Conservation (phyloP, 1,140 invertebrate species). For the Coboldia fuscipes region DNA sequence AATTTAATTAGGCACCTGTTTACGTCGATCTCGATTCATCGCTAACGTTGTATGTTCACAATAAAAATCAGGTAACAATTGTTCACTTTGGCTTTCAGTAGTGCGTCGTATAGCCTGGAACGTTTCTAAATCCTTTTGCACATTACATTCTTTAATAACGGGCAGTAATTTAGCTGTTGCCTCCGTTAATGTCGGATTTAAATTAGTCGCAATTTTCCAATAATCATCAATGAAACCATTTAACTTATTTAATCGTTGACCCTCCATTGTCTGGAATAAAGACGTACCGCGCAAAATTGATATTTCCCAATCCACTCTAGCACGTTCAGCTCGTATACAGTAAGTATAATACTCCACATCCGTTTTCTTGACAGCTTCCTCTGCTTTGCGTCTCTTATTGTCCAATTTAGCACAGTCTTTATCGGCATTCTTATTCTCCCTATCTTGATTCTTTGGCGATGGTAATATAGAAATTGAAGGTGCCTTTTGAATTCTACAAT, state of each 20-base stretch:
- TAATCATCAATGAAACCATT: conserved; percentile 60
- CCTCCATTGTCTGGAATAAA: conserved; percentile 63
- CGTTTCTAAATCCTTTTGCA: conserved; percentile 18
- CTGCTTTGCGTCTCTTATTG: conserved; percentile 71
- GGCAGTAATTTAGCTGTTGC: conserved; percentile 15
- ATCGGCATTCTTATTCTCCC: conserved; percentile 23
- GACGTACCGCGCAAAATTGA: conserved; percentile 59
- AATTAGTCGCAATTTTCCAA: conserved; percentile 48
- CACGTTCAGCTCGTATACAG: conserved; percentile 69
- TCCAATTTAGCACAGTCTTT: conserved; percentile 48
- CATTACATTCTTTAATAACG: conserved; percentile 17
- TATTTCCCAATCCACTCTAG: conserved; percentile 80
- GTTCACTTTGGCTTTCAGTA: conserved; percentile 37
- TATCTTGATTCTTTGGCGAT: conserved; percentile 14
- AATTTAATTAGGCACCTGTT: conserved; percentile 46
- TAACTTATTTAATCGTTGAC: conserved; percentile 65
- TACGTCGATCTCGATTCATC: conserved; percentile 78
- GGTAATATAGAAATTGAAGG: conserved; percentile 23
- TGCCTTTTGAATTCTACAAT: conserved; percentile 18
- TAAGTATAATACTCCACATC: conserved; percentile 87
- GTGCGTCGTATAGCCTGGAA: conserved; percentile 19
- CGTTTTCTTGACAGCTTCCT: conserved; percentile 70
- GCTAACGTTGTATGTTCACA: conserved; percentile 81
- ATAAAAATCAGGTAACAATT: conserved; percentile 81
- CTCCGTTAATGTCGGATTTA: conserved; percentile 45